Base-by-base conservation (phyloP, 2,888 invertebrate genomes). In the Busseola fusca region DNA sequence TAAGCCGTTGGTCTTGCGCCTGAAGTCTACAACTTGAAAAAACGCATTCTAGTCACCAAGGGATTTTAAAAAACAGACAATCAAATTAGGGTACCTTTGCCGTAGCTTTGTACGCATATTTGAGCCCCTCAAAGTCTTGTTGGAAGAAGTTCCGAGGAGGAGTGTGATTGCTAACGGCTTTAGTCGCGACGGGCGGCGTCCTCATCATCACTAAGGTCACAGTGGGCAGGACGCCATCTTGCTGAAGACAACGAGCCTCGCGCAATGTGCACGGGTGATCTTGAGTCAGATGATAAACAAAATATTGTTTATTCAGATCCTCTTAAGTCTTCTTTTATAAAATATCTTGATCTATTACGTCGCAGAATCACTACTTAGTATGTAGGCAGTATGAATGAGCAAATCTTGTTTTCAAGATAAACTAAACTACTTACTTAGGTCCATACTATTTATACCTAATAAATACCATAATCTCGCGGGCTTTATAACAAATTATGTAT, bases 251-350 rank as follows among this genome's bases (percentile, higher is more conserved):
- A 48, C 93, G 93, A 3, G 95, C 95, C 74, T 95, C 95, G 64
- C 93, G 93, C 18, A 93, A 76, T 3, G 94, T 92, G 83, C 95
- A 95, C 0, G 95, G 95, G 72, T 95, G 95, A 73, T 95, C 95
- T 94, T 67, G 14, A 25, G 34, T 59, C 27, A 30, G 14, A 18
- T 16, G 9, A 30, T 16, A 30, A 48, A n/a, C 6, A 30, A 9
- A 45, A 30, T 30, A 21, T n/a, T 27, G 9, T 30, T 16, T 27
- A 27, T 27, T 30, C 27, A 27, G 0, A 25, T 25, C 21, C 7
- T 42, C 4, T 0, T 7, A 27, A 27, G 21, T 60, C 27, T 62
- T 60, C 27, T 42, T 27, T 21, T 42, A 40, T 18, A n/a, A n/a
- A n/a, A n/a, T n/a, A n/a, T n/a, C n/a, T n/a, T n/a, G n/a, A 62